These are phyloP conservation scores for Cavia aperea DNA, from an alignment of 2,113 vertebrate species.

Conservation along the genomic window DNA sequence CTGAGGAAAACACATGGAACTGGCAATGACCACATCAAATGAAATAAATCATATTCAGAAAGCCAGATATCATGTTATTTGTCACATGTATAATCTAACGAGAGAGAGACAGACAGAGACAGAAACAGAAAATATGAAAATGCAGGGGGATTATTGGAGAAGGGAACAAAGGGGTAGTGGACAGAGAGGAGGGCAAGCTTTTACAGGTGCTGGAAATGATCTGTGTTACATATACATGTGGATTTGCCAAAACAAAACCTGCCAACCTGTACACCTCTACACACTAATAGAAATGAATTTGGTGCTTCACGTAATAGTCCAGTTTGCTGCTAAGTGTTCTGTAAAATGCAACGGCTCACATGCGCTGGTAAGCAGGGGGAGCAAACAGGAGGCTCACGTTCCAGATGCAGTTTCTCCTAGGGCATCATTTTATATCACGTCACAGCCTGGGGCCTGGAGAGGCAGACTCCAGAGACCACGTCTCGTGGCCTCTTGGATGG, in stretches of 20 bases:
- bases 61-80: not conserved
- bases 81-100: not conserved
- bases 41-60: not conserved
- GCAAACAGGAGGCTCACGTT: not conserved
- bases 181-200: not conserved
- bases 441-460: too few relatives aligned
- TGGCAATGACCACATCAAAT: not conserved
- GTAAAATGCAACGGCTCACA: not conserved
- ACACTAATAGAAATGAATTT: not conserved
- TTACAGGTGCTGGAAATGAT: not conserved
- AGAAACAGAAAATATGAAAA: not conserved
- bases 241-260: not conserved
- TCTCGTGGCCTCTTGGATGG: not conserved
- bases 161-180: not conserved
- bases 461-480: fast-evolving
- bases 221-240: not conserved
- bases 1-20: not conserved
- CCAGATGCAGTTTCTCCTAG: not conserved
- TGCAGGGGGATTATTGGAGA: not conserved
- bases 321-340: not conserved
- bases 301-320: not conserved
- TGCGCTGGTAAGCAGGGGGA: not conserved
- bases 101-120: not conserved
- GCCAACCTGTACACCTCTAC: not conserved
- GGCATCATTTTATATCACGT: too few relatives aligned